Percentiles rank a stretch among this genome's conserved stretches.
Conservation (phyloP, 2,888 invertebrate species). For the Noctua pronuba region DNA sequence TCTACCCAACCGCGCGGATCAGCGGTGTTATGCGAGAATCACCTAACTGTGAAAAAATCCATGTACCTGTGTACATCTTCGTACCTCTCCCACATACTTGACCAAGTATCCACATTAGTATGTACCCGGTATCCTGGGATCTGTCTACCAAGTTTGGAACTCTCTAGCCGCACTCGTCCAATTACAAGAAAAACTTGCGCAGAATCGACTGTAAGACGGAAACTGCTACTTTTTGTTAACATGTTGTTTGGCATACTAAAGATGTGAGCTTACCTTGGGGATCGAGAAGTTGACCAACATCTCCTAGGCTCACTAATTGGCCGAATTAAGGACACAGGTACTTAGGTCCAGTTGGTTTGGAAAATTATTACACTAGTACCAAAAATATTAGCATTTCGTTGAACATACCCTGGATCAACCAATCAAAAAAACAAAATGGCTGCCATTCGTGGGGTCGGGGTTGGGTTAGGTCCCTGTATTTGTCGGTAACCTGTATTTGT, state of each 20-base stretch:
- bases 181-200: constrained; percentile 72
- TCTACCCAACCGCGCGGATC: background rate
- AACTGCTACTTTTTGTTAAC: constrained; percentile 44
- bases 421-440: too few species aligned
- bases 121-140: constrained; percentile 67
- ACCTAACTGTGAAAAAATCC: too few species aligned
- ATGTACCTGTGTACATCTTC: background rate
- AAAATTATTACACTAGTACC: background rate
- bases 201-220: constrained; percentile 62
- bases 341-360: background rate
- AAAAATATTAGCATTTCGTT: too few species aligned
- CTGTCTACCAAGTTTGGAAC: constrained; percentile 77
- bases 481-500: too few species aligned
- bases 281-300: constrained; percentile 21
- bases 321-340: background rate
- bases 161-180: constrained; percentile 71
- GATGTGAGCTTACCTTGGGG: background rate
- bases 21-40: background rate
- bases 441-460: too few species aligned
- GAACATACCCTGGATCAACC: too few species aligned
- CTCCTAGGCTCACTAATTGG: constrained; percentile 17
- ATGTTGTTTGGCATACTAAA: constrained; percentile 50
- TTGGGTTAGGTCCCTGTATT: too few species aligned
- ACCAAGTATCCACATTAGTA: constrained; percentile 47
- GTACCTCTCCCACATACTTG: background rate